These are phyloP conservation scores for Rhincodon typus DNA, from an alignment of 2,797 vertebrate species.

Conservation along the genomic window DNA sequence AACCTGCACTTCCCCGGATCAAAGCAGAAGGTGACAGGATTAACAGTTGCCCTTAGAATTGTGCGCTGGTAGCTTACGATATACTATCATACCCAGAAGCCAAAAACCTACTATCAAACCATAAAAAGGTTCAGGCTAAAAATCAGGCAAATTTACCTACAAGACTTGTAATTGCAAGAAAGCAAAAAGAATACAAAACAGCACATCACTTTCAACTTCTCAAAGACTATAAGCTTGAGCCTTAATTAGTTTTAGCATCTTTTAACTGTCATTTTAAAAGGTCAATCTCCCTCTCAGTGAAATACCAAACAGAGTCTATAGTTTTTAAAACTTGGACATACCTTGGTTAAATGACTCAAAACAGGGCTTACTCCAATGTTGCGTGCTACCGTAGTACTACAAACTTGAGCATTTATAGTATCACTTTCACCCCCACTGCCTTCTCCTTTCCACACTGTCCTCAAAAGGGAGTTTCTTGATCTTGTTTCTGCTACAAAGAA, in stretches of 20 bases:
- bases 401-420: background rate
- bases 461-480: background rate
- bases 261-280: background rate
- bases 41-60: background rate
- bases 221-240: background rate
- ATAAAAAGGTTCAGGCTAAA: background rate
- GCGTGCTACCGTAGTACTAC: background rate
- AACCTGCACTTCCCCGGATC: background rate
- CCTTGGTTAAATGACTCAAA: background rate
- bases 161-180: background rate
- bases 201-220: background rate
- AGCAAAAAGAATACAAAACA: background rate
- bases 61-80: background rate
- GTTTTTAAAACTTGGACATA: background rate
- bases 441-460: background rate
- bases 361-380: background rate
- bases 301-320: background rate
- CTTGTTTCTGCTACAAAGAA: background rate
- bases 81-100: background rate
- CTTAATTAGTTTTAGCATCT: background rate
- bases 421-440: background rate
- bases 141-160: background rate
- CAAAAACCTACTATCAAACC: background rate
- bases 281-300: background rate
- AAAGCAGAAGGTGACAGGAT: background rate